A percentile compares a stretch with the other conserved stretches of the same genome.
These are phyloP conservation scores for Cyclophora punctaria DNA, from an alignment of 2,888 invertebrate genomes.

Conservation along the genomic window DNA sequence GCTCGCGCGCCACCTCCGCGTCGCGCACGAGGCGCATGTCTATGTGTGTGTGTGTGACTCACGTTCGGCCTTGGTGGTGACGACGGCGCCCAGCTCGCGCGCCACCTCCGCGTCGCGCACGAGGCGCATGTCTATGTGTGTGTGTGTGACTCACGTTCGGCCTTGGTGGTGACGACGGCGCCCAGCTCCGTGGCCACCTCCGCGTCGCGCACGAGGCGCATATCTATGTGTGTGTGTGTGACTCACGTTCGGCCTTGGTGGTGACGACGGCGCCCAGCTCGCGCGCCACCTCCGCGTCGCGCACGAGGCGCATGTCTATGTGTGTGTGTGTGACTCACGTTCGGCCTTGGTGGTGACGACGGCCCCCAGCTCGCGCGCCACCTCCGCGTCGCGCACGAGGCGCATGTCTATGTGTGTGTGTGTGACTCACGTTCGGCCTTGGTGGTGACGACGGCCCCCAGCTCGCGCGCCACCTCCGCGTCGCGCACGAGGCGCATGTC, in stretches of 20 bases:
- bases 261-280: slow-evolving; percentile 85
- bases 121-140: slow-evolving; percentile 89
- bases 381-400: slow-evolving; percentile 85
- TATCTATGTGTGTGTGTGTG: slow-evolving; percentile 74
- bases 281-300: slow-evolving; percentile 82
- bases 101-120: slow-evolving; percentile 85
- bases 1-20: slow-evolving; percentile 82
- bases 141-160: slow-evolving; percentile 81
- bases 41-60: slow-evolving; percentile 57
- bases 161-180: slow-evolving; percentile 85
- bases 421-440: slow-evolving; percentile 87
- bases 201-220: slow-evolving; percentile 84
- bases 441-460: slow-evolving; percentile 85
- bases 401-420: slow-evolving; percentile 83
- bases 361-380: slow-evolving; percentile 82
- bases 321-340: slow-evolving; percentile 77
- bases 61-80: slow-evolving; percentile 91
- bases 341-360: slow-evolving; percentile 88
- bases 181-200: slow-evolving; percentile 86
- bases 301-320: slow-evolving; percentile 89
- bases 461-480: slow-evolving; percentile 82
- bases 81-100: slow-evolving; percentile 82
- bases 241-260: slow-evolving; percentile 90
- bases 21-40: slow-evolving; percentile 89
- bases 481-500: slow-evolving; percentile 89